Evolutionary conservation across 2,797 vertebrate genomes (phyloP).

Genomic region (Ctenopoma kingsleyae): DNA sequence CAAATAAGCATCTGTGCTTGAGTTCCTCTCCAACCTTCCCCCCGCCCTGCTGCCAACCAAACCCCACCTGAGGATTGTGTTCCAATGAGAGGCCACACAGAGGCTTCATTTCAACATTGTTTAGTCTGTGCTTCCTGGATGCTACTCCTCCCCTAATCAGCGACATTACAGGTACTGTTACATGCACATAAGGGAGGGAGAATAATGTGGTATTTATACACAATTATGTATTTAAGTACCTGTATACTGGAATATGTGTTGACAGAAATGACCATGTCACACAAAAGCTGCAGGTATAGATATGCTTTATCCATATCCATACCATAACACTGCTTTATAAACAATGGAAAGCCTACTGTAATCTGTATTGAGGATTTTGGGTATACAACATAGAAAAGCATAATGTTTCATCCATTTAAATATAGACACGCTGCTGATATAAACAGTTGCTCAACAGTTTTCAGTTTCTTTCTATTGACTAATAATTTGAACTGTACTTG

Average conservation of each 20-base stretch:
- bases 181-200: slow-evolving; percentile 32
- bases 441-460: neutral
- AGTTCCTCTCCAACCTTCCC: slow-evolving; percentile 55
- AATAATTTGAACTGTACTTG: neutral
- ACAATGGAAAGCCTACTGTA: neutral
- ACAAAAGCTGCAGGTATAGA: too few species aligned
- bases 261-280: neutral
- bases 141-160: slow-evolving; percentile 40
- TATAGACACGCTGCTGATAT: neutral
- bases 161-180: slow-evolving; percentile 45
- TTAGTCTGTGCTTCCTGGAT: slow-evolving; percentile 50
- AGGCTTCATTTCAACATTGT: slow-evolving; percentile 70
- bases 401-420: neutral
- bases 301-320: too few species aligned
- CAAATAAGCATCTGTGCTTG: slow-evolving; percentile 56
- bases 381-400: neutral
- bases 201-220: slow-evolving; percentile 5
- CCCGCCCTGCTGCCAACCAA: slow-evolving; percentile 62
- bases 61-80: slow-evolving; percentile 81
- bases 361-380: neutral
- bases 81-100: slow-evolving; percentile 75
- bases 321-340: slow-evolving; percentile 6
- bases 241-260: neutral
- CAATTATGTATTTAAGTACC: neutral
- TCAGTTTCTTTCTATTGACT: neutral